A percentile compares a stretch with the other conserved stretches of the same genome.
Evolutionary conservation across 2,797 vertebrate species (phyloP).

Genomic region (Cossypha polioptera): DNA sequence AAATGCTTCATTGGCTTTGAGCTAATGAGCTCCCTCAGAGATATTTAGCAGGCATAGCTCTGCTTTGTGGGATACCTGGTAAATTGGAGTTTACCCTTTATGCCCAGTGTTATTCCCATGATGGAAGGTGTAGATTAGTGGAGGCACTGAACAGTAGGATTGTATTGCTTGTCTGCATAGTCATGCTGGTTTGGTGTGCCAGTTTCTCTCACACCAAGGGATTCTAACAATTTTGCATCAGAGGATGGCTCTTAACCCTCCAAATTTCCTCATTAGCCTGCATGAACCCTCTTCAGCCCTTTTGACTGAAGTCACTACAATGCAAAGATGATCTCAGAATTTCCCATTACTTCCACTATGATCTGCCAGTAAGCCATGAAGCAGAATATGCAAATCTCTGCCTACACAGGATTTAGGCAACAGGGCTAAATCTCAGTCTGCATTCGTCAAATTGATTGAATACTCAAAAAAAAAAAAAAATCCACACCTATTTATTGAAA

Average conservation of each 20-base stretch:
- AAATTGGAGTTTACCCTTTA: not conserved
- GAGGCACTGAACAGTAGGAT: not conserved
- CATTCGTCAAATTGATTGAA: not conserved
- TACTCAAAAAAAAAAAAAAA: not conserved
- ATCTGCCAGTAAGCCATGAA: not conserved
- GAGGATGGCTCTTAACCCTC: not conserved
- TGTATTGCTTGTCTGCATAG: no score
- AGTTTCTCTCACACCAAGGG: not conserved
- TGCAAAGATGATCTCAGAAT: not conserved
- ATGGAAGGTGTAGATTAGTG: not conserved
- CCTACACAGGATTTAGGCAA: not conserved
- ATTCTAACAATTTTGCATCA: not conserved
- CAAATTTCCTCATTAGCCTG: not conserved
- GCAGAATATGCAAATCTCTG: not conserved
- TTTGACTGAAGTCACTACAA: not conserved
- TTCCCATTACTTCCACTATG: not conserved
- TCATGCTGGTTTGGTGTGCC: not conserved
- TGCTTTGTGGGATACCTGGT: not conserved
- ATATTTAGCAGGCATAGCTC: not conserved
- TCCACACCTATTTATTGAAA: conserved; percentile 13
- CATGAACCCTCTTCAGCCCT: not conserved
- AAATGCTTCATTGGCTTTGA: not conserved
- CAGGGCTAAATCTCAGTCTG: not conserved
- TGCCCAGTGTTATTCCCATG: not conserved
- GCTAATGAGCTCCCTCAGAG: not conserved